Evolutionary conservation across 2,888 invertebrate species (phyloP).

Genomic region (Drosophila quinaria): DNA sequence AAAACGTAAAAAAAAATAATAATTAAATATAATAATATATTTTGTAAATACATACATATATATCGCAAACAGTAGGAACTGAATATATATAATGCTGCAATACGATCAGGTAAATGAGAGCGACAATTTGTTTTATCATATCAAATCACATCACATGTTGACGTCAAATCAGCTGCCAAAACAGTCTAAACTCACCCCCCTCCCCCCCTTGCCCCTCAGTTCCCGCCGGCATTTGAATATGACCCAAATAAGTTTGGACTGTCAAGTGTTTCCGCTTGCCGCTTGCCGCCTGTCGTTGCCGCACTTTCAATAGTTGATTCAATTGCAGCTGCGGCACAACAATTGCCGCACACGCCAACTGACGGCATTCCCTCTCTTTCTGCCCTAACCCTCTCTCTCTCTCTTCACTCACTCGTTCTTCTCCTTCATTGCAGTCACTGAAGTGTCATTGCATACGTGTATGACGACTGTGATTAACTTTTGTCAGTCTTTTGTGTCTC

Average conservation of each 20-base stretch:
- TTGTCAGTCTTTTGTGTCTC: constrained; percentile 55
- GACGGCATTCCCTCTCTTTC: constrained; percentile 23
- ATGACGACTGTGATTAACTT: constrained; percentile 70
- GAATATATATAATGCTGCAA: constrained; percentile 69
- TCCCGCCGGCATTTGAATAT: constrained; percentile 53
- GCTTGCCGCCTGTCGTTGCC: constrained; percentile 15
- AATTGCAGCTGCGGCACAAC: constrained; percentile 45
- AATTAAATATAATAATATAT: constrained; percentile 23
- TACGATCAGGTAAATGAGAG: constrained; percentile 75
- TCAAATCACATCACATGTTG: constrained; percentile 30
- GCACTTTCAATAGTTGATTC: constrained; percentile 32
- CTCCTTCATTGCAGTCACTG: constrained; percentile 19
- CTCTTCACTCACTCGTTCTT: background rate
- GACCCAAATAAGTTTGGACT: constrained; percentile 57
- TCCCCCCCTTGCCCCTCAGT: background rate
- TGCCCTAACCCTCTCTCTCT: background rate
- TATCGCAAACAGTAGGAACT: constrained; percentile 31
- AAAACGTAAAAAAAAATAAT: constrained; percentile 3
- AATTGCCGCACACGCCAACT: constrained; percentile 42
- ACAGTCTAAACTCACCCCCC: background rate
- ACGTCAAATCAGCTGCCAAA: constrained; percentile 53
- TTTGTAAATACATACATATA: constrained; percentile 1
- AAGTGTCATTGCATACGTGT: constrained; percentile 57
- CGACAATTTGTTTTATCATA: constrained; percentile 32
- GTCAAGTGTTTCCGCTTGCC: constrained; percentile 26